Conservation (phyloP, 2,888 invertebrate genomes). For the Hemaris fuciformis region DNA sequence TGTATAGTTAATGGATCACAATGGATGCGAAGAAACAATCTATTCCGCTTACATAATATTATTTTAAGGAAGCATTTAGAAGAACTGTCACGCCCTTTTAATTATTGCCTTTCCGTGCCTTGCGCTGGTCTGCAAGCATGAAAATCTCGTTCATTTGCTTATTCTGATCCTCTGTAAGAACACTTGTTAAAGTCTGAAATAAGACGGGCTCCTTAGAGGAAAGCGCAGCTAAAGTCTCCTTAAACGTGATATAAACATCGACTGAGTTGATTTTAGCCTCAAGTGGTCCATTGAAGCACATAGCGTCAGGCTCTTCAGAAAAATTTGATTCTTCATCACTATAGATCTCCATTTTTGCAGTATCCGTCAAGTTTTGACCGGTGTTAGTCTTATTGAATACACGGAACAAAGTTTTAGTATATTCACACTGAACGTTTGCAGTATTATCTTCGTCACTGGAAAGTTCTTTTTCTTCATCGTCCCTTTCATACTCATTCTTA, state of each 20-base stretch:
- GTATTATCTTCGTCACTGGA: conserved; percentile 97
- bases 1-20: background rate
- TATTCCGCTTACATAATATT: background rate
- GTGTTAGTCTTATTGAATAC: conserved; percentile 84
- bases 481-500: conserved; percentile 85
- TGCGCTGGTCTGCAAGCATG: conserved; percentile 94
- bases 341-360: conserved; percentile 67
- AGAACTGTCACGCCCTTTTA: no score
- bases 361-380: conserved; percentile 83
- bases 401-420: conserved; percentile 89
- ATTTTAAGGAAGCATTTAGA: no score
- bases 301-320: conserved; percentile 94
- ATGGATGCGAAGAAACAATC: background rate
- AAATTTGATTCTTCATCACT: conserved; percentile 90
- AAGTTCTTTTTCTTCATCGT: conserved; percentile 88
- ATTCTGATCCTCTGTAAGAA: conserved; percentile 89
- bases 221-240: conserved; percentile 89
- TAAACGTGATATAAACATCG: conserved; percentile 97
- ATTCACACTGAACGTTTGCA: conserved; percentile 92
- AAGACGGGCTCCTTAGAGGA: conserved; percentile 88
- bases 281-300: conserved; percentile 94
- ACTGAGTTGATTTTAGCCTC: conserved; percentile 92
- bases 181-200: conserved; percentile 89
- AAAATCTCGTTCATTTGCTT: conserved; percentile 93
- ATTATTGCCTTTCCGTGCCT: conserved; percentile 95